phyloP scores from a whole-genome alignment of 2,113 vertebrate genomes.

The Silurus glanis region DNA sequence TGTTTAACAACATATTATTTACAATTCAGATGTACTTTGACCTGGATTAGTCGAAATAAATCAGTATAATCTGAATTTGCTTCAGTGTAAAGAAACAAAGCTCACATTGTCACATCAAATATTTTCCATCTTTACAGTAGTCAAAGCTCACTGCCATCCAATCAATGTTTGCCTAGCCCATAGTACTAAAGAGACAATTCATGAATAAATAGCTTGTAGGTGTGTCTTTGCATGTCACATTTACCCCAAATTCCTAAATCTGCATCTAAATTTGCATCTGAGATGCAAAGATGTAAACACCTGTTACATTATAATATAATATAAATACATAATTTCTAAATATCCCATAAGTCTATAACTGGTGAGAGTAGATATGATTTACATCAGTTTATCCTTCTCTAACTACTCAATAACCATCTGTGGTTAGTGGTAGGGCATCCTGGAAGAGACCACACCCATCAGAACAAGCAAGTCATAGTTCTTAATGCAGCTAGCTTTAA shows the following conservation, averaged over 20 bases:
- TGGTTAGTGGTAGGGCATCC: neutral
- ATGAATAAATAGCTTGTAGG: neutral
- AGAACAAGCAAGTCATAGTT: neutral
- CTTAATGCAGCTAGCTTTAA: neutral
- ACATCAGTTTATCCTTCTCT: no score
- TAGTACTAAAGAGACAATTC: neutral
- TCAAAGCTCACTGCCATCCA: neutral
- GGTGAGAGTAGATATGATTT: no score
- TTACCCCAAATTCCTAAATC: neutral
- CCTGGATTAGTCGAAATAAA: no score
- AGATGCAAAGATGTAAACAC: neutral
- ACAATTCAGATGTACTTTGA: no score
- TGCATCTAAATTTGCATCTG: neutral
- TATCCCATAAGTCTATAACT: neutral
- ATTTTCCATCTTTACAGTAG: neutral
- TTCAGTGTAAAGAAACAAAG: no score
- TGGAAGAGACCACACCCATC: neutral
- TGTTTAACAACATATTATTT: no score
- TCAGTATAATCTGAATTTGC: no score
- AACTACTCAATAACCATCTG: neutral
- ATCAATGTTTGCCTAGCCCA: neutral
- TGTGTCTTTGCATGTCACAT: neutral
- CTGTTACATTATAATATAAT: neutral
- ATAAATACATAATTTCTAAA: neutral
- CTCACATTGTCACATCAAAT: neutral